phyloP scores from a whole-genome alignment of 2,888 invertebrate species.

The Hymenopus coronatus region DNA sequence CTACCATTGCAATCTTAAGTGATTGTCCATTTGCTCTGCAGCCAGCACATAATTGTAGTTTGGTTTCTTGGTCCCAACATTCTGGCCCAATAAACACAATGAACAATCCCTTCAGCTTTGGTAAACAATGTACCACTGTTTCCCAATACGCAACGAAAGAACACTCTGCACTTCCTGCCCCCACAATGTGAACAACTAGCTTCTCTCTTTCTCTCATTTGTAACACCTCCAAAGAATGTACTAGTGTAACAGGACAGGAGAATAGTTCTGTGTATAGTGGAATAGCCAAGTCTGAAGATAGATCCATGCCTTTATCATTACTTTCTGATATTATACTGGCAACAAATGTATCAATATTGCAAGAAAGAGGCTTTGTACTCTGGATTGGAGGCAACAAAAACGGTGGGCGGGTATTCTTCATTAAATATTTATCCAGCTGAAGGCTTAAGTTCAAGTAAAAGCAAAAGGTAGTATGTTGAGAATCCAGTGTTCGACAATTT shows the following conservation, averaged over 20 bases:
- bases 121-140: background rate
- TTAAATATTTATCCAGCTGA: background rate
- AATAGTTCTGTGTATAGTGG: background rate
- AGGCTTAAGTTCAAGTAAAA: background rate
- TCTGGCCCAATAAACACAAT: background rate
- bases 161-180: background rate
- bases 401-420: background rate
- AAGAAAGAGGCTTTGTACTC: background rate
- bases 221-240: background rate
- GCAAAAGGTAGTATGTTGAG: background rate
- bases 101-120: background rate
- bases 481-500: background rate
- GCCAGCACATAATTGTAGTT: background rate
- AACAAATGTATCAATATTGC: background rate
- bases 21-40: background rate
- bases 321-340: background rate
- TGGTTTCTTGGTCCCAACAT: background rate
- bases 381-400: background rate
- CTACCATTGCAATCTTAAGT: background rate
- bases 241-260: background rate
- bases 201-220: background rate
- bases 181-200: background rate
- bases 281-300: background rate
- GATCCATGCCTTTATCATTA: background rate
- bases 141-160: background rate